Conservation (phyloP, 2,888 invertebrate genomes). For the Drosophila tanythrix region DNA sequence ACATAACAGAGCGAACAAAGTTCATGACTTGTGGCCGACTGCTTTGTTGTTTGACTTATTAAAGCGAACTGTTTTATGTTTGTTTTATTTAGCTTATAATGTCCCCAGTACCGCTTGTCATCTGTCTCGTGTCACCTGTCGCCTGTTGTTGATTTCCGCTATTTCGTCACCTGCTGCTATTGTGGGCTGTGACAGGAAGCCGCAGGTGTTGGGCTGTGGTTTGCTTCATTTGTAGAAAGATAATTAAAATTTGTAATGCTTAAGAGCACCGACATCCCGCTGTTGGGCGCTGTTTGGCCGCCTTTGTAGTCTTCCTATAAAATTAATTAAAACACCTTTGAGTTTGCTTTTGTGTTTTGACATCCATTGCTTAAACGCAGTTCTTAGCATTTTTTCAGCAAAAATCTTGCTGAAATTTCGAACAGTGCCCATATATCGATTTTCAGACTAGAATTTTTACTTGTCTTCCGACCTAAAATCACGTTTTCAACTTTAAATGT, state of each 20-base stretch:
- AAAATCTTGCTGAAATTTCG: too few species aligned
- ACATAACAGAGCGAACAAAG: background rate
- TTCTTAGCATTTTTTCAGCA: background rate
- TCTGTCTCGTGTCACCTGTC: conserved; percentile 15
- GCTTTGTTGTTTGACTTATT: conserved; percentile 39
- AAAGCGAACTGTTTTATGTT: conserved; percentile 30
- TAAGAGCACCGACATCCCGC: conserved; percentile 1
- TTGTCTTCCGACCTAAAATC: too few species aligned
- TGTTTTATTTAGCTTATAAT: conserved; percentile 49
- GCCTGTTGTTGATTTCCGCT: conserved; percentile 51
- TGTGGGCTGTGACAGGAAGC: conserved; percentile 11
- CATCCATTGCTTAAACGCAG: conserved; percentile 15
- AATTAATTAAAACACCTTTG: conserved; percentile 41
- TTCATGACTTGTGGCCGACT: conserved; percentile 27
- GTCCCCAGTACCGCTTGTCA: conserved; percentile 13
- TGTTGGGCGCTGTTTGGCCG: conserved; percentile 1
- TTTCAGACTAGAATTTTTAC: too few species aligned
- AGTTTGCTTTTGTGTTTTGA: background rate
- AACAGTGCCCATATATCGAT: too few species aligned
- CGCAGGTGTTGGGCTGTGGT: conserved; percentile 19
- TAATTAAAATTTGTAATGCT: conserved; percentile 48
- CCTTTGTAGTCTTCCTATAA: conserved; percentile 18
- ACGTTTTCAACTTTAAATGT: too few species aligned
- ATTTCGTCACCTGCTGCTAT: conserved; percentile 48
- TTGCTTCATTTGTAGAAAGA: conserved; percentile 21